These are phyloP conservation scores for Protomyctophum bolini DNA, from an alignment of 2,113 vertebrate species.

Conservation along the genomic window DNA sequence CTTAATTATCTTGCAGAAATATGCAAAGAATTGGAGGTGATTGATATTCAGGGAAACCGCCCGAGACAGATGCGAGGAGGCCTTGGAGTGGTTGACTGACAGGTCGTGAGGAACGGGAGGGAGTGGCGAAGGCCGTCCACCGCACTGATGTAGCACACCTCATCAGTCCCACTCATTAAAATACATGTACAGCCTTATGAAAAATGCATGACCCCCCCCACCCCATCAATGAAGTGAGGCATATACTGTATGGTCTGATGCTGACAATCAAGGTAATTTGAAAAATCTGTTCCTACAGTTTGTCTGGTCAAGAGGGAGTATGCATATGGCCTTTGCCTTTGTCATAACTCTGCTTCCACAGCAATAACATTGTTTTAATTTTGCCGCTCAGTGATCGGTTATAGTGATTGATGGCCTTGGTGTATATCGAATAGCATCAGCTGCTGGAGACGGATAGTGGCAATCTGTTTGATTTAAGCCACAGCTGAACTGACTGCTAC, in stretches of 20 bases:
- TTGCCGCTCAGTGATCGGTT: constrained; percentile 17
- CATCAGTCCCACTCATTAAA: constrained; percentile 72
- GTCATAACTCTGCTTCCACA: constrained; percentile 37
- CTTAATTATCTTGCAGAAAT: constrained; percentile 68
- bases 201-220: constrained; percentile 67
- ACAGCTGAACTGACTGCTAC: too few relatives aligned
- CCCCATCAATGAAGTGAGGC: constrained; percentile 56
- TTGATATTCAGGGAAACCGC: constrained; percentile 71
- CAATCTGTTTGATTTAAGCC: too few relatives aligned
- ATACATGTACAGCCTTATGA: constrained; percentile 63
- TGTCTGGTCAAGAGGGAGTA: background rate
- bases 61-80: constrained; percentile 66
- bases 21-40: constrained; percentile 68
- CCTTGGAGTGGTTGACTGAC: constrained; percentile 71
- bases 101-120: constrained; percentile 54
- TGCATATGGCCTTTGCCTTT: constrained; percentile 31
- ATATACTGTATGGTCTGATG: constrained; percentile 56
- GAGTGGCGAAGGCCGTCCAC: constrained; percentile 61
- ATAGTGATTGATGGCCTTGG: constrained; percentile 5
- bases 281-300: constrained; percentile 46
- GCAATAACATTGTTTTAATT: constrained; percentile 26
- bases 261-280: constrained; percentile 67
- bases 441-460: too few relatives aligned
- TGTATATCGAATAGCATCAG: background rate
- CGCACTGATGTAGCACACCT: constrained; percentile 46